A percentile compares a stretch with the other conserved stretches of the same genome.
These are phyloP conservation scores for Columbina picui DNA, from an alignment of 2,113 vertebrate genomes.

Conservation along the genomic window DNA sequence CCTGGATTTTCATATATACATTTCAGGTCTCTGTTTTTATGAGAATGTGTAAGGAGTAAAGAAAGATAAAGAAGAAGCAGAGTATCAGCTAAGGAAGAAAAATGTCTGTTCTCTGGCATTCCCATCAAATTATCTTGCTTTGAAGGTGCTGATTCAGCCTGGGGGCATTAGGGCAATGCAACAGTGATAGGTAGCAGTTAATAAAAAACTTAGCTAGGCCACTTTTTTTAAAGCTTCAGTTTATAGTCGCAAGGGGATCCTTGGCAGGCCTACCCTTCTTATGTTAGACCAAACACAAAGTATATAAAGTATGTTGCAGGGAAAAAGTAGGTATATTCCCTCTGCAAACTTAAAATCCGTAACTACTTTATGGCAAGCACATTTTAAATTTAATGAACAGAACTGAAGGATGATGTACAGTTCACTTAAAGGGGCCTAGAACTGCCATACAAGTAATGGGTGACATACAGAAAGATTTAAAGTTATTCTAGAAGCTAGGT, in stretches of 20 bases:
- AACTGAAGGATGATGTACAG: background rate
- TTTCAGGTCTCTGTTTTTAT: background rate
- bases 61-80: background rate
- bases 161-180: background rate
- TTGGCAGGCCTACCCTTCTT: background rate
- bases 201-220: slow-evolving; percentile 11
- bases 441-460: background rate
- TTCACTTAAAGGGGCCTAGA: background rate
- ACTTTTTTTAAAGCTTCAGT: background rate
- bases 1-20: background rate
- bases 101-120: background rate
- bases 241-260: background rate
- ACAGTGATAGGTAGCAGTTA: background rate
- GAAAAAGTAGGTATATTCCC: background rate
- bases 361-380: background rate
- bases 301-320: background rate
- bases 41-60: background rate
- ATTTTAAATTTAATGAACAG: slow-evolving; percentile 29
- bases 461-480: background rate
- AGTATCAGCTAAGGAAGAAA: background rate
- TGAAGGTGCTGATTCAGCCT: slow-evolving; percentile 13
- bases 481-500: background rate
- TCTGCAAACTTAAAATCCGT: background rate
- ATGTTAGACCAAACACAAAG: slow-evolving; percentile 36
- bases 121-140: background rate